Evolutionary conservation across 2,888 invertebrate species (phyloP).

Genomic region (Apamea monoglypha): DNA sequence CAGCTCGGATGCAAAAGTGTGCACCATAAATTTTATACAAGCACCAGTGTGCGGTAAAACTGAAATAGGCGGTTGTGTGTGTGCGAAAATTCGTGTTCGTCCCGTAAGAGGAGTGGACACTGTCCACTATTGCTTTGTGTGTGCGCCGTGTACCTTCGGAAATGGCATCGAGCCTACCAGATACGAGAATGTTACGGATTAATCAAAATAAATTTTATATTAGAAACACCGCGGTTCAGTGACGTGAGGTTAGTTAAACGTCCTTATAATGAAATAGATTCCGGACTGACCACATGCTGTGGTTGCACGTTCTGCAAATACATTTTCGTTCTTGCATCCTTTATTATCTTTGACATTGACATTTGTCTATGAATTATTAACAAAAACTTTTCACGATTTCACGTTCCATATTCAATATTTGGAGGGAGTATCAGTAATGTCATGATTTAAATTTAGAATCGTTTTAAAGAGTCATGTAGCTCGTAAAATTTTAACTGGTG

Average conservation of each 20-base stretch:
- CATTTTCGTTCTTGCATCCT: slow-evolving; percentile 21
- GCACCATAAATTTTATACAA: slow-evolving; percentile 90
- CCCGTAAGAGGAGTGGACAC: slow-evolving; percentile 86
- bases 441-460: slow-evolving; percentile 26
- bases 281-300: slow-evolving; percentile 65
- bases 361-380: slow-evolving; percentile 46
- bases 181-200: slow-evolving; percentile 75
- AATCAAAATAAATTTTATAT: slow-evolving; percentile 85
- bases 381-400: slow-evolving; percentile 16
- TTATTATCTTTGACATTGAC: slow-evolving; percentile 41
- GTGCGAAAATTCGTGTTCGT: slow-evolving; percentile 87
- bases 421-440: background rate
- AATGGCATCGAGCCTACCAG: slow-evolving; percentile 79
- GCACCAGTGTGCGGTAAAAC: slow-evolving; percentile 88
- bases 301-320: slow-evolving; percentile 32
- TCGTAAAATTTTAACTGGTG: background rate
- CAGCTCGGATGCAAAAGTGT: slow-evolving; percentile 86
- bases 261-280: slow-evolving; percentile 78
- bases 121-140: slow-evolving; percentile 86
- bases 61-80: slow-evolving; percentile 81
- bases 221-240: slow-evolving; percentile 71
- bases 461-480: background rate
- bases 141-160: slow-evolving; percentile 78
- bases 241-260: slow-evolving; percentile 78
- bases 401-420: slow-evolving; percentile 38